These are phyloP conservation scores for Rotaria macrura DNA, from an alignment of 2,888 invertebrate genomes.

Conservation along the genomic window DNA sequence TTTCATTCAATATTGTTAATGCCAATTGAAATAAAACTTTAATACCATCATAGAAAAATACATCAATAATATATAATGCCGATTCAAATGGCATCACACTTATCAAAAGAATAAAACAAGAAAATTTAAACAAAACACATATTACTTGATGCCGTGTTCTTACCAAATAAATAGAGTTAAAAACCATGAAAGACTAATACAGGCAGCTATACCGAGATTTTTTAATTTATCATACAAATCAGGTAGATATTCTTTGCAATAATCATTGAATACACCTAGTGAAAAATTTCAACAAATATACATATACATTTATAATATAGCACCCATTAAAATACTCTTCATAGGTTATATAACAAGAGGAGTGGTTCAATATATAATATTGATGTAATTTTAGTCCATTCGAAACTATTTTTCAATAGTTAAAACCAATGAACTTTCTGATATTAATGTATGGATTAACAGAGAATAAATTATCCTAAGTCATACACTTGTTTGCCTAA, in stretches of 20 bases:
- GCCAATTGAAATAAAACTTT: slow-evolving; percentile 81
- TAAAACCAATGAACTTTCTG: too few species aligned
- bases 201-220: slow-evolving; percentile 76
- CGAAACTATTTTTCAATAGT: too few species aligned
- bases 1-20: slow-evolving; percentile 76
- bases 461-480: too few species aligned
- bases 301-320: too few species aligned
- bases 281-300: background rate
- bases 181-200: slow-evolving; percentile 96
- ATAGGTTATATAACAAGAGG: too few species aligned
- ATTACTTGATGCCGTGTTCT: slow-evolving; percentile 42
- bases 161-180: slow-evolving; percentile 72
- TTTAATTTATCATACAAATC: slow-evolving; percentile 73
- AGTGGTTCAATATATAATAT: too few species aligned
- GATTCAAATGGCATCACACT: slow-evolving; percentile 94
- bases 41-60: slow-evolving; percentile 95
- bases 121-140: background rate
- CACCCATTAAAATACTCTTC: too few species aligned
- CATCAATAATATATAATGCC: slow-evolving; percentile 88
- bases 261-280: slow-evolving; percentile 73
- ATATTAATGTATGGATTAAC: too few species aligned
- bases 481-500: too few species aligned
- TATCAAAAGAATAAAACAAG: slow-evolving; percentile 36
- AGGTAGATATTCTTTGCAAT: slow-evolving; percentile 73
- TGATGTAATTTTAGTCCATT: too few species aligned